These are phyloP conservation scores for Aythya baeri DNA, from an alignment of 2,113 vertebrate genomes.

Conservation along the genomic window DNA sequence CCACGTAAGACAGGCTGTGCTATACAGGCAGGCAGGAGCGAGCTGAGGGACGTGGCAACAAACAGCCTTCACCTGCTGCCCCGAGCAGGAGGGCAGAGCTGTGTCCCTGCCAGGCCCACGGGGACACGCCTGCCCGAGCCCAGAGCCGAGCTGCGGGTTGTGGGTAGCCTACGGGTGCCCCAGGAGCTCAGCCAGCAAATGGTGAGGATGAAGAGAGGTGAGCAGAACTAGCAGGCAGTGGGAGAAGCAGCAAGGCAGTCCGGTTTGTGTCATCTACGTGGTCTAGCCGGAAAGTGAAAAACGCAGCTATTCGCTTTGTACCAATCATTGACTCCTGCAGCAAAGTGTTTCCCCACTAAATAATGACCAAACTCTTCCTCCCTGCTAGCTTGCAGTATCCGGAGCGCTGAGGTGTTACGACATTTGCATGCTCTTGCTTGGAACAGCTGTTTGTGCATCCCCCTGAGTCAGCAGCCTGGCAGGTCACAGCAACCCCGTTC, in stretches of 20 bases:
- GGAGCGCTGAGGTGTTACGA: background rate
- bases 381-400: background rate
- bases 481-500: background rate
- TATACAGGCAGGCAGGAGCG: background rate
- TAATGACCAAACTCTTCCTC: background rate
- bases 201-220: background rate
- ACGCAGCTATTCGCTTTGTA: background rate
- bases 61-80: background rate
- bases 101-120: background rate
- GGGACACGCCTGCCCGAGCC: background rate
- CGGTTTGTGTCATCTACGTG: background rate
- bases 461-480: background rate
- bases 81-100: background rate
- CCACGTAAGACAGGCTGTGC: background rate
- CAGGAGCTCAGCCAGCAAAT: background rate
- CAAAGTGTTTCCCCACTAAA: background rate
- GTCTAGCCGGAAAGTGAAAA: background rate
- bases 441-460: background rate
- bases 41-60: background rate
- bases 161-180: background rate
- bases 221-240: background rate
- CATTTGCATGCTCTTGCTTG: background rate
- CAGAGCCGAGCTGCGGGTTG: background rate
- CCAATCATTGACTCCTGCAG: background rate
- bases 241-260: fast-evolving